Percentiles rank a stretch among this genome's conserved stretches.
Evolutionary conservation across 2,888 invertebrate species (phyloP).

Genomic region (Aporophyla nigra): DNA sequence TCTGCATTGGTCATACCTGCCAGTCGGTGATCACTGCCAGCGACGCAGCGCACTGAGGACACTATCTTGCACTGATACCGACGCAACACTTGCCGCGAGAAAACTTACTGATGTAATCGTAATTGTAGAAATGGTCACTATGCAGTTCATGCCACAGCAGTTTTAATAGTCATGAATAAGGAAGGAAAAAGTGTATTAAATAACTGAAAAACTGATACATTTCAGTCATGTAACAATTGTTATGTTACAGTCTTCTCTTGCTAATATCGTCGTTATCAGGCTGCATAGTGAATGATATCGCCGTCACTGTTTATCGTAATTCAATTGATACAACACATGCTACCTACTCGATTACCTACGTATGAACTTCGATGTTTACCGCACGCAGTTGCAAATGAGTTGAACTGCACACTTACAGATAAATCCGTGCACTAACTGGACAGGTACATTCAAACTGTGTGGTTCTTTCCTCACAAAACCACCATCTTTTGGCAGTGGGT

Average conservation of each 20-base stretch:
- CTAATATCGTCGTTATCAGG: constrained; percentile 25
- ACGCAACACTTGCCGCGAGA: constrained; percentile 3
- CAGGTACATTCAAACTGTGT: no score
- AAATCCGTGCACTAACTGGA: no score
- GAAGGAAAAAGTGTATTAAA: constrained; percentile 23
- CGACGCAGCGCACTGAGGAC: constrained; percentile 24
- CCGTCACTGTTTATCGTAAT: constrained; percentile 31
- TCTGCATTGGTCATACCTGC: constrained; percentile 80
- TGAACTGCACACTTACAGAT: no score
- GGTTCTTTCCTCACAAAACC: no score
- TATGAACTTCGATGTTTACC: constrained; percentile 35
- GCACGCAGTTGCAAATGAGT: constrained; percentile 29
- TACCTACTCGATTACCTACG: constrained; percentile 8
- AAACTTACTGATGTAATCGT: constrained; percentile 1
- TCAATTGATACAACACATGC: constrained; percentile 38
- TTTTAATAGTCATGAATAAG: neutral
- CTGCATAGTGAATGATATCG: constrained; percentile 23
- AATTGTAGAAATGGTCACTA: neutral
- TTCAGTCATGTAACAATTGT: neutral
- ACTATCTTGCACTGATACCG: constrained; percentile 25
- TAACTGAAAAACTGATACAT: neutral
- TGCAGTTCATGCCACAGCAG: neutral
- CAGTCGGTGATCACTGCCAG: constrained; percentile 55
- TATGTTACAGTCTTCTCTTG: constrained; percentile 30
- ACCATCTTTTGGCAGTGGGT: no score